phyloP scores from a whole-genome alignment of 1,140 invertebrate genomes.

The Euglossa dilemma region DNA sequence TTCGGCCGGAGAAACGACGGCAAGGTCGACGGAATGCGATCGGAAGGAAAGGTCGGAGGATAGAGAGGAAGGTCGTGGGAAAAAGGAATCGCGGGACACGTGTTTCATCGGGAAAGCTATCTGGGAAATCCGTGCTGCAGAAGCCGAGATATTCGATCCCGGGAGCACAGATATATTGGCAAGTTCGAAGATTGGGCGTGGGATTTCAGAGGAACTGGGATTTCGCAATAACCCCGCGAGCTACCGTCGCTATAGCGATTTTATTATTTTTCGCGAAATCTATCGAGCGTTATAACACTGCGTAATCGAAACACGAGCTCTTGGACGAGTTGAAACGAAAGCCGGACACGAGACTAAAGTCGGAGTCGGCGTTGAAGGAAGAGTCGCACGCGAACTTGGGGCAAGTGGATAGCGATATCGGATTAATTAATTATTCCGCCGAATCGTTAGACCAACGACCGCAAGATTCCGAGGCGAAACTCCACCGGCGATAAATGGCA shows the following conservation, averaged over 20 bases:
- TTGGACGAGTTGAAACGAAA: too few relatives aligned
- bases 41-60: background rate
- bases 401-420: conserved; percentile 1
- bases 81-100: background rate
- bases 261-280: background rate
- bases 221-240: background rate
- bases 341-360: too few relatives aligned
- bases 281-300: background rate
- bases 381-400: background rate
- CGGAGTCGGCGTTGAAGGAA: background rate
- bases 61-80: background rate
- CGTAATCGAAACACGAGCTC: background rate
- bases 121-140: background rate
- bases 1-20: too few relatives aligned
- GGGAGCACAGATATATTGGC: background rate
- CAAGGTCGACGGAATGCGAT: too few relatives aligned
- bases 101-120: background rate
- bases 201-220: background rate
- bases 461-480: conserved; percentile 5
- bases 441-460: background rate
- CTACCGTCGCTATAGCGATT: background rate
- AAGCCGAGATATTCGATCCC: conserved; percentile 1
- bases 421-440: conserved; percentile 35
- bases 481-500: conserved; percentile 27
- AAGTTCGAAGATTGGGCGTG: background rate